Evolutionary conservation across 2,797 vertebrate species (phyloP).

Genomic region (Leptodactylus fallax): DNA sequence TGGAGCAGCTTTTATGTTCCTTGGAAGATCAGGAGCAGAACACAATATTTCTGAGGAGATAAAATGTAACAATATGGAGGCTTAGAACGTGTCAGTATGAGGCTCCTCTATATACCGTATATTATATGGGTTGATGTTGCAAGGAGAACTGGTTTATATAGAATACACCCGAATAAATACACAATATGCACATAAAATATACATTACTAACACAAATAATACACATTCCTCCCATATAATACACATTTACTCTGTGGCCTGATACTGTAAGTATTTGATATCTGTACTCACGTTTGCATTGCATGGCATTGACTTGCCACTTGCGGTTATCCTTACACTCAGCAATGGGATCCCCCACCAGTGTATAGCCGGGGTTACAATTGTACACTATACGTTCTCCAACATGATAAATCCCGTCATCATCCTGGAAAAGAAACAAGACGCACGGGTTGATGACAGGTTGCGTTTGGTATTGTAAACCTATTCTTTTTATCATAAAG

Average conservation of each 20-base stretch:
- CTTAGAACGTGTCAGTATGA: conserved; percentile 60
- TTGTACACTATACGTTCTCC: conserved; percentile 84
- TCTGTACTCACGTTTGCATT: conserved; percentile 75
- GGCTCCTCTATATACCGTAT: conserved; percentile 69
- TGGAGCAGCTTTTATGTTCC: conserved; percentile 73
- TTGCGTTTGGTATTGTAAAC: neutral
- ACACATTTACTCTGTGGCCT: too few species aligned
- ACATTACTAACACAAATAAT: too few species aligned
- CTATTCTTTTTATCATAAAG: too few species aligned
- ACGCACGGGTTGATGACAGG: neutral
- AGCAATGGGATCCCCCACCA: conserved; percentile 78
- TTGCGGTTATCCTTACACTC: conserved; percentile 79
- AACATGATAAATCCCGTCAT: conserved; percentile 77
- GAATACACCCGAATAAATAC: too few species aligned
- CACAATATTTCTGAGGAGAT: conserved; percentile 77
- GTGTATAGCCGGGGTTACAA: conserved; percentile 81
- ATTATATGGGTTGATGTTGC: too few species aligned
- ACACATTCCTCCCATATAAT: too few species aligned
- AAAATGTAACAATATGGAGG: neutral
- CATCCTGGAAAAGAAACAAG: conserved; percentile 75
- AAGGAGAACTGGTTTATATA: too few species aligned
- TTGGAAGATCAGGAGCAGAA: conserved; percentile 66
- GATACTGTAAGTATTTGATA: too few species aligned
- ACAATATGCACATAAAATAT: too few species aligned
- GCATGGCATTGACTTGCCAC: conserved; percentile 77